Evolutionary conservation across 1,140 invertebrate species (phyloP).

Genomic region (Mercenaria mercenaria): DNA sequence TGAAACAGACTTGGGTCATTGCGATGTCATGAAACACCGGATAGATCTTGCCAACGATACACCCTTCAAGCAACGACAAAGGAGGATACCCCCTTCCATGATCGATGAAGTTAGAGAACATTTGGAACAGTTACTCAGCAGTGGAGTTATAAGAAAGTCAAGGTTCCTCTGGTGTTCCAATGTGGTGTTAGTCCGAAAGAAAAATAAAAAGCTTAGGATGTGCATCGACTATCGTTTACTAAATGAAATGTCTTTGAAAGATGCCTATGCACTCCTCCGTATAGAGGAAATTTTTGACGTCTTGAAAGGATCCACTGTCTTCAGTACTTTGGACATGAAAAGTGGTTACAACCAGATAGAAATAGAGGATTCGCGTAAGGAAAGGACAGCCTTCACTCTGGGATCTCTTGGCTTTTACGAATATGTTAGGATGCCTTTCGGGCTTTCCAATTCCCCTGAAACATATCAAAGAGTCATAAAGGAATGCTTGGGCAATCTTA

Average conservation of each 20-base stretch:
- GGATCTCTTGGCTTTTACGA: constrained; percentile 49
- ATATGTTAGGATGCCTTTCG: constrained; percentile 63
- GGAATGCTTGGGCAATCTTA: constrained; percentile 36
- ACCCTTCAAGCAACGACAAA: no score
- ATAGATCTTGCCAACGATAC: constrained; percentile 38
- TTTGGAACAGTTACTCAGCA: background rate
- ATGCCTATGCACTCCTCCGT: constrained; percentile 87
- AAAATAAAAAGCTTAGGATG: constrained; percentile 71
- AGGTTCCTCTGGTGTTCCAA: constrained; percentile 25
- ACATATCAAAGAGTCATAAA: constrained; percentile 14
- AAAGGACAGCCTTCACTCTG: constrained; percentile 80
- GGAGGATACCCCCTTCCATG: no score
- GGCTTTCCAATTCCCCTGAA: constrained; percentile 22
- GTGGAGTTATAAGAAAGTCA: constrained; percentile 41
- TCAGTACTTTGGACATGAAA: constrained; percentile 85
- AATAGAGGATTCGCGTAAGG: no score
- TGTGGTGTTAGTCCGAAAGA: constrained; percentile 53
- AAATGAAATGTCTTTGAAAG: constrained; percentile 85
- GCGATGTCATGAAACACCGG: constrained; percentile 7
- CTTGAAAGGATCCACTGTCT: constrained; percentile 83
- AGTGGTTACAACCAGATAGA: constrained; percentile 80
- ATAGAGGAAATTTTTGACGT: no score
- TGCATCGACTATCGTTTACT: constrained; percentile 86
- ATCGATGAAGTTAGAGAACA: background rate
- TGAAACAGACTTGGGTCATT: constrained; percentile 34